These are phyloP conservation scores for Linnaemya tessellans DNA, from an alignment of 2,888 invertebrate genomes.

Conservation along the genomic window DNA sequence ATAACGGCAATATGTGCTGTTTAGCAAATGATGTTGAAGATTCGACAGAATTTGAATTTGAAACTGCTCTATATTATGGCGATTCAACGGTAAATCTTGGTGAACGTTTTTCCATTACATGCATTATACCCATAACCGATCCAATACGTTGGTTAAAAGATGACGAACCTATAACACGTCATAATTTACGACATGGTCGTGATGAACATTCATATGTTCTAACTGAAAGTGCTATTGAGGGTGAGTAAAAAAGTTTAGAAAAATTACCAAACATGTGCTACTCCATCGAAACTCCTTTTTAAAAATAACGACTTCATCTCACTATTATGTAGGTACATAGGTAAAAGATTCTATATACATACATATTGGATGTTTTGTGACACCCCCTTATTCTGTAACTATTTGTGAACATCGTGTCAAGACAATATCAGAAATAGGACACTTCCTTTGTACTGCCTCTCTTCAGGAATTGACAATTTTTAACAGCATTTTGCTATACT, in stretches of 20 bases:
- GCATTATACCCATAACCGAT: slow-evolving; percentile 82
- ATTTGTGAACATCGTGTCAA: too few species aligned
- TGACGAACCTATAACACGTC: slow-evolving; percentile 81
- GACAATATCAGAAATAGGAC: too few species aligned
- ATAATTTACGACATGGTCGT: slow-evolving; percentile 82
- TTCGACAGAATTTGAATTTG: slow-evolving; percentile 77
- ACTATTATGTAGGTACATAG: background rate
- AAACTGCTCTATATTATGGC: slow-evolving; percentile 81
- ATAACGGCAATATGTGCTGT: background rate
- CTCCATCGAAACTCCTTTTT: background rate
- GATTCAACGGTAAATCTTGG: slow-evolving; percentile 82
- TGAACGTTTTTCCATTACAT: slow-evolving; percentile 81
- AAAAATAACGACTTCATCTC: background rate
- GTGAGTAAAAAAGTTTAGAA: slow-evolving; percentile 77
- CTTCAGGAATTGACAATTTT: too few species aligned
- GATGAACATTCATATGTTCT: slow-evolving; percentile 81
- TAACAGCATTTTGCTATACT: too few species aligned
- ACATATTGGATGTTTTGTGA: background rate
- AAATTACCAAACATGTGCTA: background rate
- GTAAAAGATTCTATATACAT: background rate
- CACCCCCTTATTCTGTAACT: too few species aligned
- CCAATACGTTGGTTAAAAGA: slow-evolving; percentile 82
- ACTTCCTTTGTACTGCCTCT: too few species aligned
- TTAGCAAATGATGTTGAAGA: slow-evolving; percentile 77
- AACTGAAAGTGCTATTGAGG: slow-evolving; percentile 81